These are phyloP conservation scores for Argya squamiceps DNA, from an alignment of 2,797 vertebrate genomes.

Conservation along the genomic window DNA sequence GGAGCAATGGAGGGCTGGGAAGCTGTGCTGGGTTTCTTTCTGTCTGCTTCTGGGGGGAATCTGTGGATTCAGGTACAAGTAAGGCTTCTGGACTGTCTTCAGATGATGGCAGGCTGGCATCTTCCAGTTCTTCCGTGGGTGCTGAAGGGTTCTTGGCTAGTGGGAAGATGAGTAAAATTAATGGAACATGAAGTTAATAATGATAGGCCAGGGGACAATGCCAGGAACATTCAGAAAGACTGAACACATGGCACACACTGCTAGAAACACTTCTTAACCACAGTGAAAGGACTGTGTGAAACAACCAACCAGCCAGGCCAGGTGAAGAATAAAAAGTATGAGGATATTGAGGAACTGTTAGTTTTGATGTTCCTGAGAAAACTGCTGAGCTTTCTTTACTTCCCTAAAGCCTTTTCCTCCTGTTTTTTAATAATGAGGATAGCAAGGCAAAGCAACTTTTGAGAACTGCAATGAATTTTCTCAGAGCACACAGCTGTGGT, in stretches of 20 bases:
- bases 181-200: slow-evolving; percentile 35
- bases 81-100: slow-evolving; percentile 79
- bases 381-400: not conserved
- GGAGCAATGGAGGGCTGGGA: slow-evolving; percentile 75
- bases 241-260: not conserved
- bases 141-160: slow-evolving; percentile 72
- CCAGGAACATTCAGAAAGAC: slow-evolving; percentile 36
- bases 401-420: not conserved
- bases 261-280: not conserved
- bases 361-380: not conserved
- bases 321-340: not conserved
- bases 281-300: not conserved
- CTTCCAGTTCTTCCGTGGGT: slow-evolving; percentile 59
- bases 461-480: not conserved
- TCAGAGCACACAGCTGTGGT: not conserved
- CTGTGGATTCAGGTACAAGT: slow-evolving; percentile 71
- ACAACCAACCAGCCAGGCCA: not conserved
- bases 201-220: slow-evolving; percentile 29
- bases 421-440: not conserved
- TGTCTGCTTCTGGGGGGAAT: slow-evolving; percentile 68
- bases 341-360: not conserved
- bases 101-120: slow-evolving; percentile 48
- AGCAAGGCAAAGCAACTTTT: not conserved
- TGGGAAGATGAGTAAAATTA: slow-evolving; percentile 45
- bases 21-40: slow-evolving; percentile 74